A percentile compares a stretch with the other conserved stretches of the same genome.
Conservation (phyloP, 2,113 vertebrate genomes). For the Mustela nigripes region DNA sequence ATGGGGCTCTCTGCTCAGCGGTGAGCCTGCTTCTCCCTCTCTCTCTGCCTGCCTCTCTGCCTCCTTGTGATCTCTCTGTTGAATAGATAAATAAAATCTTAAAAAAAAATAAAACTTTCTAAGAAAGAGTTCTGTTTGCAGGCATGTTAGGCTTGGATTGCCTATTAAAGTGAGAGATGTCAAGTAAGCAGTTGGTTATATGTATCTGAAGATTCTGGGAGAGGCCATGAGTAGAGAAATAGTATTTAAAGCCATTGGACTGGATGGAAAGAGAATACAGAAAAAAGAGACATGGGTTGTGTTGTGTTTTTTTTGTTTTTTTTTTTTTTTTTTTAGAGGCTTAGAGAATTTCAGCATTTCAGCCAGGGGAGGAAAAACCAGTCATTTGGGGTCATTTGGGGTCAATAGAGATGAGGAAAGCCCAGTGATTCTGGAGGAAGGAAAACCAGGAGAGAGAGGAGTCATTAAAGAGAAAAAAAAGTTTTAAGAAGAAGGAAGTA, state of each 20-base stretch:
- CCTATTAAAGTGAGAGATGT: constrained; percentile 47
- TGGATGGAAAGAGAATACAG: constrained; percentile 26
- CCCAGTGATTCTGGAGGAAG: background rate
- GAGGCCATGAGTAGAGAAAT: background rate
- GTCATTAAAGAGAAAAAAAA: background rate
- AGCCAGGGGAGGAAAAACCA: background rate
- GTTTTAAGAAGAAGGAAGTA: constrained; percentile 1
- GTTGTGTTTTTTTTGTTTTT: background rate
- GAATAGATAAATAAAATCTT: no score
- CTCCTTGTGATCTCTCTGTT: no score
- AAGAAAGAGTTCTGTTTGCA: no score
- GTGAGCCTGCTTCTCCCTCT: no score
- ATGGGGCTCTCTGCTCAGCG: no score
- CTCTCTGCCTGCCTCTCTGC: no score
- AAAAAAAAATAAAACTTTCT: no score
- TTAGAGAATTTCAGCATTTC: constrained; percentile 31
- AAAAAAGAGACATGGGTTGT: background rate
- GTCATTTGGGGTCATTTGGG: constrained; percentile 2
- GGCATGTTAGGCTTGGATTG: constrained; percentile 32
- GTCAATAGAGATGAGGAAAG: background rate
- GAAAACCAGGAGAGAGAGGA: background rate
- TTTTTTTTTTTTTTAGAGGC: background rate
- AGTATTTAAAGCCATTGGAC: constrained; percentile 42
- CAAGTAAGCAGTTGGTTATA: background rate
- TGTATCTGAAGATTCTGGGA: background rate